These are phyloP conservation scores for Otus sunia DNA, from an alignment of 2,113 vertebrate species.

Conservation along the genomic window DNA sequence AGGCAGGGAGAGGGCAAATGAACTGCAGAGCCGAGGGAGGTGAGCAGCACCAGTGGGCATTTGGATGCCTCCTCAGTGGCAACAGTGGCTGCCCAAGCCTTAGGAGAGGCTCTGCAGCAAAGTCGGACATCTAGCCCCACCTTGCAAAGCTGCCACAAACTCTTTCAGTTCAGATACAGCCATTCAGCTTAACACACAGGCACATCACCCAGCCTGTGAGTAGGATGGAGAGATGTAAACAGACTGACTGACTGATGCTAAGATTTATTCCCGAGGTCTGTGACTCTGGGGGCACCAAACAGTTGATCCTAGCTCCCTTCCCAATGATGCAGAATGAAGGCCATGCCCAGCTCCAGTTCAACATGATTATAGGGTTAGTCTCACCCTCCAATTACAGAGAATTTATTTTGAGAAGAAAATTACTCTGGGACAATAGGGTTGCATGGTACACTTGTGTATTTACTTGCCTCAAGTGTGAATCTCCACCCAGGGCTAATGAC, in stretches of 20 bases:
- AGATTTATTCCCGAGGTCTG: accelerated
- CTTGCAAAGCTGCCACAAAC: neutral
- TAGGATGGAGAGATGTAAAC: neutral
- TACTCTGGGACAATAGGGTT: neutral
- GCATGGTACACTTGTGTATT: neutral
- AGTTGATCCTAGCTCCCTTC: neutral
- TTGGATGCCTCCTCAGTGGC: neutral
- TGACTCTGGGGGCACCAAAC: neutral
- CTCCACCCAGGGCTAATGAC: neutral
- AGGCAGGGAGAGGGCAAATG: neutral
- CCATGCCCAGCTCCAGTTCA: neutral
- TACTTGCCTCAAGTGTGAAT: neutral
- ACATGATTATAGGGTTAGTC: neutral
- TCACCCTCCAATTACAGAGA: neutral
- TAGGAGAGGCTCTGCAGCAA: neutral
- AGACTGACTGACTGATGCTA: neutral
- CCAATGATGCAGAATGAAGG: neutral
- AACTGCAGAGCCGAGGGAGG: neutral
- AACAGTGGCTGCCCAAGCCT: neutral
- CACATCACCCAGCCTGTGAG: neutral
- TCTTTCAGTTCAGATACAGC: neutral
- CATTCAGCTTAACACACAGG: neutral
- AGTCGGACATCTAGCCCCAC: neutral
- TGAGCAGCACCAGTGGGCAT: neutral
- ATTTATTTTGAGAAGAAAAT: constrained; percentile 5